Evolutionary conservation across 2,888 invertebrate species (phyloP), one percentile per base, ranked within the genome.

Genomic region (Zaprionus obscuricornis): DNA sequence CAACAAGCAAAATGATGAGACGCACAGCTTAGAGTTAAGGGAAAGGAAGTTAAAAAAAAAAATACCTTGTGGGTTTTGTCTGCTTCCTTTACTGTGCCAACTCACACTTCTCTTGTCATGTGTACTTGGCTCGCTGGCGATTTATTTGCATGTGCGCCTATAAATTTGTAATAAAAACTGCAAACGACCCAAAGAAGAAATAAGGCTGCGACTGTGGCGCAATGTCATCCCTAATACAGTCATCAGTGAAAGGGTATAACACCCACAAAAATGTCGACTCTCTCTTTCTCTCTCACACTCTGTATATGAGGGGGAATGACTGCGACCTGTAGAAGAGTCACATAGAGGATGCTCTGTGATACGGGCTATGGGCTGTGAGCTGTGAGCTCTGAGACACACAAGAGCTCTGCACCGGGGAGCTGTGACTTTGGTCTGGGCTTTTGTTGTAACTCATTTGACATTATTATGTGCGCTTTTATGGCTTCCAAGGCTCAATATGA

Each of bases 141-240:
- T 86, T 86, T 86, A 87, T 86, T 77, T 75, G 72, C 77, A 74
- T 82, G 74, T 69, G 77, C 77, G 87, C 79, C 87, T 86, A 87
- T 86, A 86, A 86, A 86, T 87, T 82, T 74, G 87, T 78, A 85
- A 86, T 86, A 87, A 87, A 87, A 87, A 84, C 70, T 71, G 84
- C 66, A 79, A 86, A 82, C 85, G 82, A 83, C 81, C 86, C 39
- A 66, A 69, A 71, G n/a, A n/a, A n/a, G n/a, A n/a, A n/a, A n/a
- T n/a, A n/a, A 66, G 76, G 65, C 60, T 59, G 69, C 22, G 51
- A 52, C 27, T 27, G 46, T 18, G n/a, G n/a, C n/a, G 52, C 67
- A 55, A 46, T 39, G 47, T 57, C 72, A 59, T 49, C 77, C 72
- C 66, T 86, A 86, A 83, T 86, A 81, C 73, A 83, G 74, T 84